These are phyloP conservation scores for Aphyosemion australe DNA, from an alignment of 2,113 vertebrate genomes.

Conservation along the genomic window DNA sequence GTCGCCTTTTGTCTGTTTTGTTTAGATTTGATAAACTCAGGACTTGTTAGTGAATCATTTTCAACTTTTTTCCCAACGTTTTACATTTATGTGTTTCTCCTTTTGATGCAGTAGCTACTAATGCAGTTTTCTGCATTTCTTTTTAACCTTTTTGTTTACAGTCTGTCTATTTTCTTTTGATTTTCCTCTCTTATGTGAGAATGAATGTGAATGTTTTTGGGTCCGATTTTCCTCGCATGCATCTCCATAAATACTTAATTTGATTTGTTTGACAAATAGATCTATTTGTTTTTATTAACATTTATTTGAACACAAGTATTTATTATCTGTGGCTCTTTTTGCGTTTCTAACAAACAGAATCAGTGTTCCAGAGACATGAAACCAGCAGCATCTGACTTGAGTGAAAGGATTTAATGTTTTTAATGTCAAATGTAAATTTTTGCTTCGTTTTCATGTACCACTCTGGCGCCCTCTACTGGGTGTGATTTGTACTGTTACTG, in stretches of 20 bases:
- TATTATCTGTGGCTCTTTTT: neutral
- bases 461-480: constrained; percentile 60
- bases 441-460: neutral
- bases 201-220: constrained; percentile 5
- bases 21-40: constrained; percentile 77
- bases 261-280: too few relatives aligned
- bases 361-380: constrained; percentile 29
- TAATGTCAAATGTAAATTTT: too few relatives aligned
- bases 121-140: constrained; percentile 20
- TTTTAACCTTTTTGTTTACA: constrained; percentile 28
- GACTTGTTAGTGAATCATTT: constrained; percentile 61
- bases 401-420: constrained; percentile 13
- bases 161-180: constrained; percentile 14
- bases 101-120: constrained; percentile 61
- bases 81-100: constrained; percentile 36
- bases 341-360: constrained; percentile 3
- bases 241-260: constrained; percentile 13
- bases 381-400: constrained; percentile 45
- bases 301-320: neutral
- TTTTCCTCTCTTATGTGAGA: too few relatives aligned
- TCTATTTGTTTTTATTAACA: too few relatives aligned
- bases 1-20: constrained; percentile 60
- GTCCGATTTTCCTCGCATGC: constrained; percentile 34
- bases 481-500: constrained; percentile 58
- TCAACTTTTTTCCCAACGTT: constrained; percentile 41